phyloP scores from a whole-genome alignment of 2,113 vertebrate genomes.

The Platysteira castanea region DNA sequence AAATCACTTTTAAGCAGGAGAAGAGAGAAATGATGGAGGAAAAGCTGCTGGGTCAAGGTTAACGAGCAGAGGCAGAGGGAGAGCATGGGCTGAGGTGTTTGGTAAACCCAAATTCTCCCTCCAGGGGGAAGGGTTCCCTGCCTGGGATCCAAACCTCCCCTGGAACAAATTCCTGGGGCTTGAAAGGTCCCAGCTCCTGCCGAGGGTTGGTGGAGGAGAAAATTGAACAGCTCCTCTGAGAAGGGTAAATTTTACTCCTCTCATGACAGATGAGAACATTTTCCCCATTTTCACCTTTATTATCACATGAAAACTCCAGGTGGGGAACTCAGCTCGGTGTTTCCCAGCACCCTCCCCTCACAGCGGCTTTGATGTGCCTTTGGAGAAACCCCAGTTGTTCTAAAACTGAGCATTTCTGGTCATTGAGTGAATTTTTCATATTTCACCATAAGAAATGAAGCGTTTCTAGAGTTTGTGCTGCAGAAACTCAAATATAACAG shows the following conservation, averaged over 20 bases:
- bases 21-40: neutral
- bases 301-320: neutral
- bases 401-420: neutral
- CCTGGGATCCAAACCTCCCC: slow-evolving; percentile 17
- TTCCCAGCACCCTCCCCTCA: neutral
- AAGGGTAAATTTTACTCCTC: neutral
- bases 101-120: neutral
- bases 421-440: neutral
- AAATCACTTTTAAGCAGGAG: neutral
- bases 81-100: neutral
- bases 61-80: neutral
- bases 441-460: neutral
- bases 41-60: slow-evolving; percentile 1
- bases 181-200: neutral
- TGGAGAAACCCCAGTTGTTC: neutral
- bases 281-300: neutral
- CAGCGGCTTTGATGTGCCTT: neutral
- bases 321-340: neutral
- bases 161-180: slow-evolving; percentile 20
- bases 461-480: neutral
- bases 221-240: neutral
- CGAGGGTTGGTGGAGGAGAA: neutral
- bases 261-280: slow-evolving; percentile 15
- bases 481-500: rapidly evolving
- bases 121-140: neutral